These are phyloP conservation scores for Drosophila ficusphila DNA, from an alignment of 1,140 invertebrate species.

Conservation along the genomic window DNA sequence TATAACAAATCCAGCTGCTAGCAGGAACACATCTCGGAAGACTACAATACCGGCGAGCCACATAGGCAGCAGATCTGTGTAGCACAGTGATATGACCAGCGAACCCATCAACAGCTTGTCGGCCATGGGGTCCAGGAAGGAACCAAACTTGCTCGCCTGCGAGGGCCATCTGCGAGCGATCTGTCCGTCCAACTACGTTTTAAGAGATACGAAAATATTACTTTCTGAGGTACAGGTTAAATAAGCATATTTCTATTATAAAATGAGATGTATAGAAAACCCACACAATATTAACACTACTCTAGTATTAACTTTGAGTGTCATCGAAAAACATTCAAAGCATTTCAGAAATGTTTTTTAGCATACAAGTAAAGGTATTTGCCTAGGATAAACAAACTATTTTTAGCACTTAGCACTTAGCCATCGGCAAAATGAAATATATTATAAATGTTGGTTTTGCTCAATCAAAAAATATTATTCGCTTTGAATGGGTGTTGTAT, in stretches of 20 bases:
- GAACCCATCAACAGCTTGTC: slow-evolving; percentile 97
- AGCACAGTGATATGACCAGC: slow-evolving; percentile 94
- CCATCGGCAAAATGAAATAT: too few relatives aligned
- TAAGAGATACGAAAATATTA: too few relatives aligned
- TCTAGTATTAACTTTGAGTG: too few relatives aligned
- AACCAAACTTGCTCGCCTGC: slow-evolving; percentile 96
- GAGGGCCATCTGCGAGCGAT: slow-evolving; percentile 96
- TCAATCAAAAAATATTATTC: too few relatives aligned
- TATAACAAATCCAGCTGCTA: slow-evolving; percentile 93
- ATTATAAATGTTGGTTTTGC: slow-evolving; percentile 1
- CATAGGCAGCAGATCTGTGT: slow-evolving; percentile 93
- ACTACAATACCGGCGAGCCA: slow-evolving; percentile 94
- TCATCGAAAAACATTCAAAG: not conserved
- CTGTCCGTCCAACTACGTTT: slow-evolving; percentile 96
- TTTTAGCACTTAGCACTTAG: not conserved
- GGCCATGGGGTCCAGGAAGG: slow-evolving; percentile 98
- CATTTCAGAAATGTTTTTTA: not conserved
- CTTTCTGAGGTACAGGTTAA: too few relatives aligned
- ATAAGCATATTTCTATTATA: too few relatives aligned
- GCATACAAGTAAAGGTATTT: not conserved
- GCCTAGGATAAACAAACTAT: not conserved
- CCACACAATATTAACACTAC: too few relatives aligned
- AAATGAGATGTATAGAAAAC: too few relatives aligned
- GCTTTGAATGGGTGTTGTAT: too few relatives aligned
- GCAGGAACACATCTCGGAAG: slow-evolving; percentile 92